These are phyloP conservation scores for Holacanthella duospinosa DNA, from an alignment of 2,888 invertebrate genomes.

Conservation along the genomic window DNA sequence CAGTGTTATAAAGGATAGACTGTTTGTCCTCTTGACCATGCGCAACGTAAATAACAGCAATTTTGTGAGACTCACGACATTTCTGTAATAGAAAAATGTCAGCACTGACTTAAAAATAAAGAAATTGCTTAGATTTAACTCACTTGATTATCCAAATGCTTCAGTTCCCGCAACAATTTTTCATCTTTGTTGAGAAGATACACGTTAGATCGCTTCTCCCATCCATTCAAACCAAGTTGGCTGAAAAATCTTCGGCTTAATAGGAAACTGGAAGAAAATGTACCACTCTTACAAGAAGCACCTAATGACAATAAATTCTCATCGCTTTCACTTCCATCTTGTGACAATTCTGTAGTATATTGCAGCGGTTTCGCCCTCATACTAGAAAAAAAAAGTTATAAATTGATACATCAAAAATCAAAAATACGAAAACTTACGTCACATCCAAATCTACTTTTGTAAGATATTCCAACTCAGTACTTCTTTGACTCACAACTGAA, in stretches of 20 bases:
- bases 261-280: conserved; percentile 49
- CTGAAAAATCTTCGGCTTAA: conserved; percentile 80
- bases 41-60: conserved; percentile 96
- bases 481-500: conserved; percentile 70
- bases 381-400: too few species aligned
- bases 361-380: conserved; percentile 29
- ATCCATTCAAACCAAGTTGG: conserved; percentile 79
- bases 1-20: conserved; percentile 80
- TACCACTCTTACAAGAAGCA: conserved; percentile 23
- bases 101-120: not conserved
- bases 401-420: too few species aligned
- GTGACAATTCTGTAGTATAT: not conserved
- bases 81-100: conserved; percentile 41
- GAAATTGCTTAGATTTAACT: not conserved
- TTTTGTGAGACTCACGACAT: conserved; percentile 87
- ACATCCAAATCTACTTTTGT: conserved; percentile 28
- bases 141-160: conserved; percentile 83
- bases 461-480: conserved; percentile 67
- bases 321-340: conserved; percentile 22
- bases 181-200: conserved; percentile 80
- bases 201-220: conserved; percentile 73
- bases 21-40: conserved; percentile 93
- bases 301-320: conserved; percentile 26
- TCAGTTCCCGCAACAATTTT: conserved; percentile 73
- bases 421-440: conserved; percentile 16